These are phyloP conservation scores for Protophormia terraenovae DNA, from an alignment of 2,888 invertebrate species.

Conservation along the genomic window DNA sequence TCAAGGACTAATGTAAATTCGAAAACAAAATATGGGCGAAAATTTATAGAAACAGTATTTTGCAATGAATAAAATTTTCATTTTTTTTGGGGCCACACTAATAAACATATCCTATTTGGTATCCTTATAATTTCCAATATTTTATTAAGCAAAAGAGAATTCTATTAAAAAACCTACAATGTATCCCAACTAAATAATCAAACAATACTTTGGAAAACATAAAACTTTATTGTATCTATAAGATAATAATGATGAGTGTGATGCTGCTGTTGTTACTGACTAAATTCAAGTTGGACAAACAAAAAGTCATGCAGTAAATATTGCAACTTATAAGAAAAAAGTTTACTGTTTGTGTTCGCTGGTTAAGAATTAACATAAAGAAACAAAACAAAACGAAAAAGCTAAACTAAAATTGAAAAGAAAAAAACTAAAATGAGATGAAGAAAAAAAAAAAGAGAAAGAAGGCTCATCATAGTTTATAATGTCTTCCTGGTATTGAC, in stretches of 20 bases:
- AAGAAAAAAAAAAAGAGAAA: conserved; percentile 51
- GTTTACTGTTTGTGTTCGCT: background rate
- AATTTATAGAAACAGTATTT: too few relatives aligned
- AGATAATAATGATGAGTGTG: background rate
- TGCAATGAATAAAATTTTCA: too few relatives aligned
- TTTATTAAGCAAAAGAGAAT: too few relatives aligned
- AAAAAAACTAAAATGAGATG: conserved; percentile 9
- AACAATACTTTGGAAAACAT: background rate
- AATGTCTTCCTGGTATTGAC: conserved; percentile 76
- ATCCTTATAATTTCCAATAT: too few relatives aligned
- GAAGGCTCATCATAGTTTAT: conserved; percentile 67
- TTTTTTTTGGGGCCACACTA: too few relatives aligned
- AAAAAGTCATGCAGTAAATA: conserved; percentile 2
- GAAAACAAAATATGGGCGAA: too few relatives aligned
- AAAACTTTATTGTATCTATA: background rate
- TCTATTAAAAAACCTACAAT: too few relatives aligned
- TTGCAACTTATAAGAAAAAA: conserved; percentile 7
- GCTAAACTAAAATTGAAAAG: conserved; percentile 3
- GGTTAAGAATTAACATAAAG: conserved; percentile 20
- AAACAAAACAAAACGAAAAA: conserved; percentile 12
- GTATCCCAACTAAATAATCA: too few relatives aligned
- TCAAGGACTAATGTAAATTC: too few relatives aligned
- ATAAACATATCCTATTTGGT: too few relatives aligned
- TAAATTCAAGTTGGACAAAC: background rate
- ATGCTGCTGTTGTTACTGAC: background rate